A percentile compares a stretch with the other conserved stretches of the same genome.
Conservation (phyloP, 1,140 invertebrate genomes). For the Drosophila persimilis region DNA sequence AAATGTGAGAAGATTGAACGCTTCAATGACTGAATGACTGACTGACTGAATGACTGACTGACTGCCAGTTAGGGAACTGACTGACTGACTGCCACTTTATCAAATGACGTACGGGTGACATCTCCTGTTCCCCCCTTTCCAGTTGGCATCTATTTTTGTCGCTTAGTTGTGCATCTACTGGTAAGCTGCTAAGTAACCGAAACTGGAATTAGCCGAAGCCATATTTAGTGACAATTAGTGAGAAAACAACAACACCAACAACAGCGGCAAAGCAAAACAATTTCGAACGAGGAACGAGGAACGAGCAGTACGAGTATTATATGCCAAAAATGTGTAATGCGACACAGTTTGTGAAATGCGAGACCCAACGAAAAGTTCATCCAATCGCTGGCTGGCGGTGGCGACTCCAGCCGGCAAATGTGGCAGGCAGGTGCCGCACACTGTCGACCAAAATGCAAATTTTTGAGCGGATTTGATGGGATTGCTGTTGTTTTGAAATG, state of each 20-base stretch:
- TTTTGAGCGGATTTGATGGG: background rate
- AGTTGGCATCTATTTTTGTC: background rate
- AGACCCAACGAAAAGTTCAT: slow-evolving; percentile 29
- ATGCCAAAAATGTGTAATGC: slow-evolving; percentile 49
- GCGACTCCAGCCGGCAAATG: slow-evolving; percentile 17
- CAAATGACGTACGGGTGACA: slow-evolving; percentile 38
- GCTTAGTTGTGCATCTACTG: background rate
- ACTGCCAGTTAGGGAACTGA: slow-evolving; percentile 14
- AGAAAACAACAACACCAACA: slow-evolving; percentile 1
- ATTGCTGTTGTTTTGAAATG: slow-evolving; percentile 18
- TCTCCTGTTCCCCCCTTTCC: background rate
- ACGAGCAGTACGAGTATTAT: background rate
- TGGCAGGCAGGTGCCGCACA: slow-evolving; percentile 4
- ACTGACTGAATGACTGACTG: slow-evolving; percentile 17
- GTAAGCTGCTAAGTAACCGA: slow-evolving; percentile 34
- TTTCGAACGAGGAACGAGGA: slow-evolving; percentile 15
- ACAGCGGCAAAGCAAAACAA: slow-evolving; percentile 17
- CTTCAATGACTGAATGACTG: slow-evolving; percentile 32
- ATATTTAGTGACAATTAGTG: slow-evolving; percentile 63
- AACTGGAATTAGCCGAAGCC: slow-evolving; percentile 56
- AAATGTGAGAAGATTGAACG: slow-evolving; percentile 51
- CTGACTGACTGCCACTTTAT: slow-evolving; percentile 35
- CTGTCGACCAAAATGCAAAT: slow-evolving; percentile 19
- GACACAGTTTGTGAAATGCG: slow-evolving; percentile 53
- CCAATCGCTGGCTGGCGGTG: background rate